Conservation (phyloP, 2,113 vertebrate species). For the Crotalus viridis region DNA sequence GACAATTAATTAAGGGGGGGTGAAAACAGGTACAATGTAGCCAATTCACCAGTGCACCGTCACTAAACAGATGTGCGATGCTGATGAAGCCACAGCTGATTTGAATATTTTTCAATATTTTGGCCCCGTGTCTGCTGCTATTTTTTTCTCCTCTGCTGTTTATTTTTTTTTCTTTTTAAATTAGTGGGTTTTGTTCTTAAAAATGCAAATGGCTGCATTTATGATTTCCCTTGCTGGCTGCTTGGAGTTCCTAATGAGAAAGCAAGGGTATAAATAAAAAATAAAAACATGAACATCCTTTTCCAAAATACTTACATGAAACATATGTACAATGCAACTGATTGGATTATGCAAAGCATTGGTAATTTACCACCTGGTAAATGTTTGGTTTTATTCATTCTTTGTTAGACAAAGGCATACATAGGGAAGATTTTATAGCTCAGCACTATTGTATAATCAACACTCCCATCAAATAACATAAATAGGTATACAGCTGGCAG, state of each 20-base stretch:
- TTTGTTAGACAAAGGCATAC: constrained; percentile 14
- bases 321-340: background rate
- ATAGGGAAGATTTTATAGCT: background rate
- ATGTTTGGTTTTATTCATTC: background rate
- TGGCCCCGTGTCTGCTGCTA: constrained; percentile 3
- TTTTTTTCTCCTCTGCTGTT: background rate
- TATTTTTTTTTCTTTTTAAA: background rate
- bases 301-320: background rate
- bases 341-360: background rate
- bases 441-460: background rate
- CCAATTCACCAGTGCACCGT: constrained; percentile 24
- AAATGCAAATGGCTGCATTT: background rate
- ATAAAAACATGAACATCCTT: background rate
- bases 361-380: background rate
- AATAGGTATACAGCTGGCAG: constrained; percentile 28
- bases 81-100: constrained; percentile 24
- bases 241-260: background rate
- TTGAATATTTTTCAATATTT: constrained; percentile 33
- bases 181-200: constrained; percentile 9
- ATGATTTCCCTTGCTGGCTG: background rate
- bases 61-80: constrained; percentile 32
- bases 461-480: background rate
- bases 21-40: constrained; percentile 17
- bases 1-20: constrained; percentile 23
- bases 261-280: background rate